Base-by-base conservation (phyloP, 2,113 vertebrate genomes). In the Salvelinus namaycush region DNA sequence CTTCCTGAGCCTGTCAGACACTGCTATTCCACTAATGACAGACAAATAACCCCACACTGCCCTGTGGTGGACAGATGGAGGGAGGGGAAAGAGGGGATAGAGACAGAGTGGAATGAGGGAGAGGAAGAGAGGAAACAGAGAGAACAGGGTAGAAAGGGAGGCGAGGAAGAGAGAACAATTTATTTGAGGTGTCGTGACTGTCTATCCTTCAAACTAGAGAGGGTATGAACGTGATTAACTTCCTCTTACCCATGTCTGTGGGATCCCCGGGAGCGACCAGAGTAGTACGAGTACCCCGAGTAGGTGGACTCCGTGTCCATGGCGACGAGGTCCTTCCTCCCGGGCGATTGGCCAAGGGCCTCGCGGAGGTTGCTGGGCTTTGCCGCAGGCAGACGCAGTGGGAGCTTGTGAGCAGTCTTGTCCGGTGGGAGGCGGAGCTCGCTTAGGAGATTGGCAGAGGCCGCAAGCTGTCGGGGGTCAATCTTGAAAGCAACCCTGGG, bases 301-400 rank as follows among this genome's bases (percentile, higher is more conserved):
- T 98, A 97, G 0, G 95, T 97, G 1, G 97, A 99, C 91, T 98
- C 97, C 12, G 96, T 99, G 92, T 99, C 97, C 97, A 99, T 99
- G 90, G 92, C 78, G 87, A 87, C 68, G 84, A 81, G 85, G 85
- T 87, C 87, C 4, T 24, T 77, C 81, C 79, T 77, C 81, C 79
- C 82, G 77, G 84, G 79, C 73, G 34, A 80, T 60, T 57, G 86
- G 80, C 77, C 70, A 75, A 81, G 76, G 79, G 72, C 75, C 70
- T 74, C 72, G 18, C 44, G 0, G 70, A 72, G 79, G 82, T 72
- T 67, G 86, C 76, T 86, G 31, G 64, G 77, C 81, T 84, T 76
- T 62, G 81, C 78, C 68, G 54, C 85, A 70, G 87, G 86, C 83
- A 80, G 81, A 68, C 62, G 51, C 75, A 31, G 75, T 49, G 62